A percentile compares a stretch with the other conserved stretches of the same genome.
Evolutionary conservation across 2,113 vertebrate species (phyloP).

Genomic region (Nycticorax nycticorax): DNA sequence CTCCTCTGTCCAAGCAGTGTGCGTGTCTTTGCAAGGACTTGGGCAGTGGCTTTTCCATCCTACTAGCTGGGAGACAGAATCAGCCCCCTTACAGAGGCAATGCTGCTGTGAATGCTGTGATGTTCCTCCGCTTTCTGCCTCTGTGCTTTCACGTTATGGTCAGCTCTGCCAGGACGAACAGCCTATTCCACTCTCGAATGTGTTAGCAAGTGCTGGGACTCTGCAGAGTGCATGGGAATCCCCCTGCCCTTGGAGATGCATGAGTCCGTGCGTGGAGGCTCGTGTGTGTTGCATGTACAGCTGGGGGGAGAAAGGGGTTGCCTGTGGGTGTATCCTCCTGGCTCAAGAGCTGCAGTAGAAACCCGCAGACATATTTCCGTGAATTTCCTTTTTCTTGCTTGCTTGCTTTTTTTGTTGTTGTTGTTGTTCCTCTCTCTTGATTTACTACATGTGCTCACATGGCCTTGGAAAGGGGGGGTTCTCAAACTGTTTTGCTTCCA

Average conservation of each 20-base stretch:
- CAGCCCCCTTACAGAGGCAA: background rate
- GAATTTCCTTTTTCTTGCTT: background rate
- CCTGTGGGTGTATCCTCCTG: background rate
- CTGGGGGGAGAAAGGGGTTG: background rate
- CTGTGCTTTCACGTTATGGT: background rate
- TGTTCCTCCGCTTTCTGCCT: background rate
- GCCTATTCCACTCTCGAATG: background rate
- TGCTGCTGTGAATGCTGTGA: background rate
- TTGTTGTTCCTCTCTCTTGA: constrained; percentile 3
- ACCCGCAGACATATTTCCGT: background rate
- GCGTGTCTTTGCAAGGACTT: background rate
- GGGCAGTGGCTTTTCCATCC: background rate
- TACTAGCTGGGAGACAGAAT: background rate
- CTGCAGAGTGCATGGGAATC: rapidly evolving
- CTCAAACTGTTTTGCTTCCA: constrained; percentile 66
- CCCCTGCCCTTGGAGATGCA: background rate
- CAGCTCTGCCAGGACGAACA: background rate
- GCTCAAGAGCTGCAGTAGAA: constrained; percentile 14
- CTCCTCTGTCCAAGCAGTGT: background rate
- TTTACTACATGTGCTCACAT: constrained; percentile 67
- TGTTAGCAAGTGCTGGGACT: background rate
- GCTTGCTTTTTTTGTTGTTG: background rate
- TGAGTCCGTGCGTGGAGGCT: background rate
- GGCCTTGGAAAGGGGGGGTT: constrained; percentile 66
- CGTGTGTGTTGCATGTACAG: rapidly evolving